Base-by-base conservation (phyloP, 2,888 invertebrate genomes). In the Cosmia trapezina region DNA sequence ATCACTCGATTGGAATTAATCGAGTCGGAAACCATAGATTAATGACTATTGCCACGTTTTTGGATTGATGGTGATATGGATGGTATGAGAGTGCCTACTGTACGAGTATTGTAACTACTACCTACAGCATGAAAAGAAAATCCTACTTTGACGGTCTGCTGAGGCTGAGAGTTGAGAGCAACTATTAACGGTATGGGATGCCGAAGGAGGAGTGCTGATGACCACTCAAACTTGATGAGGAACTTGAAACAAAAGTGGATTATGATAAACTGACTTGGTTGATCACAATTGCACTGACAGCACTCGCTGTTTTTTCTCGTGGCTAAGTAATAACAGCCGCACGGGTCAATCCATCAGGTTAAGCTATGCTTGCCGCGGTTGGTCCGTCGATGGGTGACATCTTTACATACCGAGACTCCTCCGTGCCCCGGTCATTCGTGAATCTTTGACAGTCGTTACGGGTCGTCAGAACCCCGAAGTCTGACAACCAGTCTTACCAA, bases 1-100 rank as follows among this genome's bases (percentile, higher is more conserved):
- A 78, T 70, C 78, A 60, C n/a, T 61, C 53, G 33, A 65, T 47
- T 54, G 57, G 59, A 76, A 65, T 43, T 47, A 54, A 66, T 76
- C 14, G 41, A 60, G 22, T 60, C 22, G 19, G 47, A 49, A 65
- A 54, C 33, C 19, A 76, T 76, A 41, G 53, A 66, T 54, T 60
- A 53, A 28, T 43, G 59, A 53, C 49, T 51, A 37, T 37, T 47
- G 45, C 53, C 47, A 41, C 3, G 41, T 74, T 56, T 73, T 45
- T 9, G 11, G 8, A 49, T 43, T 51, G n/a, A 57, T 54, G 19
- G 8, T 33, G 43, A 19, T 54, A 14, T 43, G 37, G 14, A n/a
- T 43, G 51, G 3, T 17, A 22, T 43, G 22, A 60, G 17, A 47
- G n/a, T 22, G 22, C 45, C 2, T 17, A 47, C 43, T 51, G 9